Evolutionary conservation across 2,888 invertebrate genomes (phyloP), one percentile per base, ranked within the genome.

Genomic region (Eulithis prunata): DNA sequence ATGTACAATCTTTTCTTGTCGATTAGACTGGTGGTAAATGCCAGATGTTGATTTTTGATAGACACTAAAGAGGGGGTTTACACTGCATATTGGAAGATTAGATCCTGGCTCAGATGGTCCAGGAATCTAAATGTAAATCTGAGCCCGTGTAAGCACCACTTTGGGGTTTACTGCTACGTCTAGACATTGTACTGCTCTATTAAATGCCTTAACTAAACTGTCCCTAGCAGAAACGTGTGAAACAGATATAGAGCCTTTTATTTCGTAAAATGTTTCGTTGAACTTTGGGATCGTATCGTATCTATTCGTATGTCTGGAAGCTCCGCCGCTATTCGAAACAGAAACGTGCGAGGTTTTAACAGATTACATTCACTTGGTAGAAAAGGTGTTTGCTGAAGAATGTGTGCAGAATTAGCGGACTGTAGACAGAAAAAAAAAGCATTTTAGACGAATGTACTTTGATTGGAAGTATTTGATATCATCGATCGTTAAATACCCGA

Each of bases 131-230:
- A 69, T 69, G 66, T 63, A 69, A 69, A 69, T 76, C 72, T 70
- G 74, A 55, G 73, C 43, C 56, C 57, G 47, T 54, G 62, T 55
- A 64, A 66, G 49, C 32, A 58, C 62, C 58, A 64, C 68, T 69
- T 57, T 12, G 55, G 49, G 60, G 58, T 57, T 68, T 66, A 66
- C 61, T 62, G 63, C 66, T 62, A 21, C 46, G 70, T 73, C 72
- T 79, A 81, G 80, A 81, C 78, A 73, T 76, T 77, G 75, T 75
- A 73, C 72, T 69, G 61, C 60, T 66, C 65, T 55, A 70, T 69
- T 71, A 63, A 73, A 66, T 62, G 62, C 65, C 69, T 66, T 63
- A 58, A 62, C 71, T 57, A 74, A 71, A 70, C 60, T 65, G 64
- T 32, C 64, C 66, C 52, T 64, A 67, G 62, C 68, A 63, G 53